These are phyloP conservation scores for Dermatemys mawii DNA, from an alignment of 2,113 vertebrate genomes.

Conservation along the genomic window DNA sequence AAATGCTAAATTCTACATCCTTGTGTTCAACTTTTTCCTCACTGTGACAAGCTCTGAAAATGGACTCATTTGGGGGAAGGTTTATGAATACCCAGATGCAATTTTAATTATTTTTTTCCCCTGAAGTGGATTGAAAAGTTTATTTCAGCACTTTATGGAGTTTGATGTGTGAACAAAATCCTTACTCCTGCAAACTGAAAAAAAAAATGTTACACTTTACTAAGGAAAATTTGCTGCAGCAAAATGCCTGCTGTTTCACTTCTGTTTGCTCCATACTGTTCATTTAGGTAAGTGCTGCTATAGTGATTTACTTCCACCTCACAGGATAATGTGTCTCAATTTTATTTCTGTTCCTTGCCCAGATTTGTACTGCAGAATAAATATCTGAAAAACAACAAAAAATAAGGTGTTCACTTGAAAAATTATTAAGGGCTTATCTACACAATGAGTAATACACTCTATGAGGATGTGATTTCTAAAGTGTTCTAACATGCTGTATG, in stretches of 20 bases:
- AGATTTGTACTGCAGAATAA: constrained; percentile 74
- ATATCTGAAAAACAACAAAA: constrained; percentile 80
- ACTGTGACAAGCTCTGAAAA: neutral
- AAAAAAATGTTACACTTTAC: neutral
- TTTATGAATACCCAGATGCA: neutral
- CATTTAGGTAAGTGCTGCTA: constrained; percentile 71
- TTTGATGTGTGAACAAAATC: constrained; percentile 4
- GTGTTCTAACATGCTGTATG: neutral
- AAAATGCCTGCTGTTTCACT: constrained; percentile 52
- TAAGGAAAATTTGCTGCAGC: neutral
- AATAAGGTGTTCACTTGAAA: constrained; percentile 70
- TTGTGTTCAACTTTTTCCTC: neutral
- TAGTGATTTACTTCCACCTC: constrained; percentile 72
- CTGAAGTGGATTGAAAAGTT: neutral
- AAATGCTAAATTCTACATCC: neutral
- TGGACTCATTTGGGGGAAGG: neutral
- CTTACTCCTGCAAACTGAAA: neutral
- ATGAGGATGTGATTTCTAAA: neutral
- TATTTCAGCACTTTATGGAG: neutral
- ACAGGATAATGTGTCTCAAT: constrained; percentile 71
- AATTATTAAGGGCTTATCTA: constrained; percentile 67
- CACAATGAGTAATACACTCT: neutral
- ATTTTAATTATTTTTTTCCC: neutral
- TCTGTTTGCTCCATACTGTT: constrained; percentile 43
- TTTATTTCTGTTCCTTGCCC: constrained; percentile 70